Evolutionary conservation across 2,888 invertebrate species (phyloP), one percentile per base, ranked within the genome.

Genomic region (Nectonema munidae): DNA sequence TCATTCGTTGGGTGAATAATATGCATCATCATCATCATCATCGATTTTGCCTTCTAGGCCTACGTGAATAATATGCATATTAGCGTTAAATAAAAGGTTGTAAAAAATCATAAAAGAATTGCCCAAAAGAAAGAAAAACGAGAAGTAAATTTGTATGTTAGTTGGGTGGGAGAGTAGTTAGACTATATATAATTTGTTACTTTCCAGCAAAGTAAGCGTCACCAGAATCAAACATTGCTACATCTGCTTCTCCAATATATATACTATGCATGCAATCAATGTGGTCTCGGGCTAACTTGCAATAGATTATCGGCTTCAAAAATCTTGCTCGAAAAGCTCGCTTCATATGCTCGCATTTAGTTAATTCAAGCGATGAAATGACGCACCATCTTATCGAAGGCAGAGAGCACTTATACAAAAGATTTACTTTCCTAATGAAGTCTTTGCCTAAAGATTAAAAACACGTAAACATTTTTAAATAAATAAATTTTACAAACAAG

Each of bases 191-290:
- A n/a, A n/a, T n/a, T n/a, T n/a, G n/a, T 6, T 34, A 34, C 35
- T 14, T 16, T 34, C 35, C 35, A 5, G 35, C 35, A 11, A 19
- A 18, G 19, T 18, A 19, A 4, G 15, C 15, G 17, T 34, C 35
- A 14, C 9, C 35, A 11, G 35, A 18, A 11, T 34, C 35, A 34
- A 34, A 34, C 11, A 34, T 5, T 9, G 35, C 17, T 20, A 34
- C 6, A 19, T 18, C 20, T 9, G 35, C 35, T 18, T 34, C 9
- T 19, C 19, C 35, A 19, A 5, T 14, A 9, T 6, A 11, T 11
- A 34, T 34, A 18, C 17, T 34, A 19, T 14, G 18, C 35, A 34
- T 34, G 19, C 35, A 34, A 18, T 34, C 11, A 5, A 6, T 19
- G 9, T 34, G 17, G 5, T 5, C 5, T 5, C 20, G 17, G 11